A percentile compares a stretch with the other conserved stretches of the same genome.
Conservation (phyloP, 2,113 vertebrate species). For the Hemiprocne comata region DNA sequence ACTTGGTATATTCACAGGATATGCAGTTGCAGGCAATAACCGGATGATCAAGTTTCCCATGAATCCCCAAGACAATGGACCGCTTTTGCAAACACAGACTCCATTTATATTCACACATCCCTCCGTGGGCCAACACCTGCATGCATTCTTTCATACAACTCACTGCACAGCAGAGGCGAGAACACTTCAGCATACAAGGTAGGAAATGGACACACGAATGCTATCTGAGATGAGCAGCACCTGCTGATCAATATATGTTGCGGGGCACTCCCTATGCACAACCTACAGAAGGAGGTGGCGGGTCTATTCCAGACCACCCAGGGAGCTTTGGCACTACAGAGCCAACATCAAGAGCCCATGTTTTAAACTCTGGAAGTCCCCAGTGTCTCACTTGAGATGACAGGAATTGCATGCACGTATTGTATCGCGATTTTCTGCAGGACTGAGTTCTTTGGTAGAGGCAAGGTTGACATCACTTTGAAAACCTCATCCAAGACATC, state of each 20-base stretch:
- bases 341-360: not conserved
- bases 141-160: not conserved
- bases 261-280: not conserved
- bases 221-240: not conserved
- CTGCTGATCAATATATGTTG: rapidly evolving
- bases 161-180: not conserved
- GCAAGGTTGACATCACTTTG: constrained; percentile 15
- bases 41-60: constrained; percentile 34
- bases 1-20: not conserved
- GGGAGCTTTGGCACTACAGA: not conserved
- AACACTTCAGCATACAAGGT: not conserved
- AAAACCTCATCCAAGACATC: not conserved
- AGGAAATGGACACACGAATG: rapidly evolving
- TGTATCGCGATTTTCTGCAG: not conserved
- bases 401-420: not conserved
- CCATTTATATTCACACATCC: not conserved
- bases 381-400: not conserved
- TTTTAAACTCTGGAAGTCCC: not conserved
- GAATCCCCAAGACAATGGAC: constrained; percentile 52
- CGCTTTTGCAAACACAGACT: constrained; percentile 9
- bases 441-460: not conserved
- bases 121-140: not conserved
- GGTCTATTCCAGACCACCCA: not conserved
- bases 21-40: constrained; percentile 27
- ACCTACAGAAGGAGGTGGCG: not conserved